Evolutionary conservation across 2,888 invertebrate genomes (phyloP).

Genomic region (Scaptomyza polygonia): DNA sequence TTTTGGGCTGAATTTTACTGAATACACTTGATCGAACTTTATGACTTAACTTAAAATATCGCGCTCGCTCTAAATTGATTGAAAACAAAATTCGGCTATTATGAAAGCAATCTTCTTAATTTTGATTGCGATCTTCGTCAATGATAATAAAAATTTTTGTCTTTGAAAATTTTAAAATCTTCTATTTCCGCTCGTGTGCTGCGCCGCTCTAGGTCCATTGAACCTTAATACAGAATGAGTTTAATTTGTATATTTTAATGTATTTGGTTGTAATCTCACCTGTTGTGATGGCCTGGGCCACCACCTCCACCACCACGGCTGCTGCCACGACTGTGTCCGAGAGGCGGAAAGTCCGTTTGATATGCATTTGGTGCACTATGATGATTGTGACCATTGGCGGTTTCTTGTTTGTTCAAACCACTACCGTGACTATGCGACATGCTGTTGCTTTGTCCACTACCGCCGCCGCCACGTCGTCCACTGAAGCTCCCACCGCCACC

Average conservation of each 20-base stretch:
- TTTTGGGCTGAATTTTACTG: slow-evolving; percentile 45
- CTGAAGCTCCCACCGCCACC: slow-evolving; percentile 59
- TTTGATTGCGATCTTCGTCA: slow-evolving; percentile 31
- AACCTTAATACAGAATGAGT: slow-evolving; percentile 64
- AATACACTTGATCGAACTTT: slow-evolving; percentile 19
- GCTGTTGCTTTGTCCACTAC: slow-evolving; percentile 60
- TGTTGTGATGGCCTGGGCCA: slow-evolving; percentile 68
- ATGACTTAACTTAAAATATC: slow-evolving; percentile 44
- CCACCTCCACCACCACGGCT: slow-evolving; percentile 20
- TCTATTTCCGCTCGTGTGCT: slow-evolving; percentile 81
- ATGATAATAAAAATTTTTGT: slow-evolving; percentile 25
- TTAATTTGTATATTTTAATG: background rate
- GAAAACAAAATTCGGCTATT: slow-evolving; percentile 71
- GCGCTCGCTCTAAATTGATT: slow-evolving; percentile 35
- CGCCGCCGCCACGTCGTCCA: slow-evolving; percentile 84
- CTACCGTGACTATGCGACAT: slow-evolving; percentile 84
- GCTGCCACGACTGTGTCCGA: slow-evolving; percentile 55
- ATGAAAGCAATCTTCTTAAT: slow-evolving; percentile 21
- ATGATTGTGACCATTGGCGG: slow-evolving; percentile 56
- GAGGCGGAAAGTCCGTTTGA: slow-evolving; percentile 81
- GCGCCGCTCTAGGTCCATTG: slow-evolving; percentile 75
- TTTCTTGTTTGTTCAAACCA: slow-evolving; percentile 82
- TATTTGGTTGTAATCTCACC: slow-evolving; percentile 55
- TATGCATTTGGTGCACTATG: slow-evolving; percentile 70
- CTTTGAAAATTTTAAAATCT: slow-evolving; percentile 74